A percentile compares a stretch with the other conserved stretches of the same genome.
phyloP scores from a whole-genome alignment of 2,888 invertebrate genomes.

The Agapostemon virescens region DNA sequence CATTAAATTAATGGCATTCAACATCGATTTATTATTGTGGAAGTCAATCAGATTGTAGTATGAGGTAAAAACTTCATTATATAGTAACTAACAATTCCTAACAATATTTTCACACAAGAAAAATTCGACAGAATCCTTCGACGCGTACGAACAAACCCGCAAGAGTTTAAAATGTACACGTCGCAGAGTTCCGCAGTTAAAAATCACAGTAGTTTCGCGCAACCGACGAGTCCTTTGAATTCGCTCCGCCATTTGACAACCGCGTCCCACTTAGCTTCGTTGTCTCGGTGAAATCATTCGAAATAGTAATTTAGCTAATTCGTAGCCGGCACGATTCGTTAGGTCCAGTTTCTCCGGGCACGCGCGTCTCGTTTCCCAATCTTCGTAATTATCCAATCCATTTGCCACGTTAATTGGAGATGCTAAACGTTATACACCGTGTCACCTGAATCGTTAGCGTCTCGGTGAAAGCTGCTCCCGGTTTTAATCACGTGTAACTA shows the following conservation, averaged over 20 bases:
- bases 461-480: conserved; percentile 17
- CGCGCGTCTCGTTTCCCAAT: conserved; percentile 33
- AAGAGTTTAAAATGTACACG: neutral
- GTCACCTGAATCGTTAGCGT: conserved; percentile 30
- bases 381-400: conserved; percentile 35
- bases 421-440: conserved; percentile 9
- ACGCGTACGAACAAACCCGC: neutral
- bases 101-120: neutral
- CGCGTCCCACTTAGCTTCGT: neutral
- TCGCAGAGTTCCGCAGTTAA: neutral
- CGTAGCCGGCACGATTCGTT: conserved; percentile 14
- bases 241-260: neutral
- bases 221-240: neutral
- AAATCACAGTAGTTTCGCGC: neutral
- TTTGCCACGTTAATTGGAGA: conserved; percentile 45
- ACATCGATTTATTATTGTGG: too few relatives aligned
- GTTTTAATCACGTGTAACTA: conserved; percentile 33
- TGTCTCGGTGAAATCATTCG: neutral
- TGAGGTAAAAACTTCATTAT: too few relatives aligned
- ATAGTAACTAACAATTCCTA: too few relatives aligned
- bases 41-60: too few relatives aligned
- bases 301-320: conserved; percentile 25
- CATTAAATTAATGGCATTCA: too few relatives aligned
- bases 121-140: neutral
- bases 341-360: conserved; percentile 9